phyloP scores from a whole-genome alignment of 2,797 vertebrate genomes.

The Scolopax rusticola region DNA sequence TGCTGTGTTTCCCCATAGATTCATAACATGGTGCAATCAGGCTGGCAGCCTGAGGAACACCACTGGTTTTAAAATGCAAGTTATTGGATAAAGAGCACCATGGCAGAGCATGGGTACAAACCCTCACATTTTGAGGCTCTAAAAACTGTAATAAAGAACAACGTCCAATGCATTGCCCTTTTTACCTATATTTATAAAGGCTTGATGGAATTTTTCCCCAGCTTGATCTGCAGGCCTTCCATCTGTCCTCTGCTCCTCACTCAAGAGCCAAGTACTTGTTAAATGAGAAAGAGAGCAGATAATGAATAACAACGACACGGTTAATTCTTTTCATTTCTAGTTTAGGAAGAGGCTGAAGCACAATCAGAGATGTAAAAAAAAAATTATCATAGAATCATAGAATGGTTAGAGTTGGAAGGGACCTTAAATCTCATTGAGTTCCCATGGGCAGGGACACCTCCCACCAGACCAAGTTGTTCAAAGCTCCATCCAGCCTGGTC shows the following conservation, averaged over 20 bases:
- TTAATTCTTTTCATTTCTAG: neutral
- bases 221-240: neutral
- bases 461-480: too few relatives aligned
- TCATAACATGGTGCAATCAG: neutral
- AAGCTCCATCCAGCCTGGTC: too few relatives aligned
- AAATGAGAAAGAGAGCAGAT: neutral
- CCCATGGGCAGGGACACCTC: too few relatives aligned
- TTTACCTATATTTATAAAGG: neutral
- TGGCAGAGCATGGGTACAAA: neutral
- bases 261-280: neutral
- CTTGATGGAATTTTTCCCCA: neutral
- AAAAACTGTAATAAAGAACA: neutral
- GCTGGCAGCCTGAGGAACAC: neutral
- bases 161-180: neutral
- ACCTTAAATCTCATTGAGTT: too few relatives aligned
- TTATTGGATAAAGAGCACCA: neutral
- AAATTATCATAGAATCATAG: too few relatives aligned
- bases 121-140: neutral
- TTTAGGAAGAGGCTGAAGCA: neutral
- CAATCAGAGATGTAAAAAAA: neutral
- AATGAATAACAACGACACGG: neutral
- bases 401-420: too few relatives aligned
- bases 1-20: neutral
- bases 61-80: neutral
- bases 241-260: neutral